Evolutionary conservation across 2,888 invertebrate species (phyloP).

Genomic region (Glyphotaelius pellucidus): DNA sequence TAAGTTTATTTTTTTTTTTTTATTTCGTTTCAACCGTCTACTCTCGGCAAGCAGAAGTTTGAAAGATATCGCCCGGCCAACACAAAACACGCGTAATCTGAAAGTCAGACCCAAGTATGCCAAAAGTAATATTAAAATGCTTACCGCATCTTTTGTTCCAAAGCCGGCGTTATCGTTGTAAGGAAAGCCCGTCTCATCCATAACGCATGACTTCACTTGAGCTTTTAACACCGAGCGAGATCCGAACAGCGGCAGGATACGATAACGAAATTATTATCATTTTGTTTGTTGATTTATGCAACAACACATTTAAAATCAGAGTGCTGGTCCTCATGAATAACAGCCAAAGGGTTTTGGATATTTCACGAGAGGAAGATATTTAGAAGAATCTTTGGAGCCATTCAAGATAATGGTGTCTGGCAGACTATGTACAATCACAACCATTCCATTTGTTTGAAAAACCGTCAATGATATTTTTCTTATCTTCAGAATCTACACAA

Average conservation of each 20-base stretch:
- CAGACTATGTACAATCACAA: neutral
- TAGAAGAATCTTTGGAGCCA: neutral
- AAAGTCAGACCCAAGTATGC: slow-evolving; percentile 63
- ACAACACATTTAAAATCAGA: neutral
- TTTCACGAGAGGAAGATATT: neutral
- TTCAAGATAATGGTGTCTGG: neutral
- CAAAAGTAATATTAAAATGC: slow-evolving; percentile 65
- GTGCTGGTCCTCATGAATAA: neutral
- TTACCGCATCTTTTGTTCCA: slow-evolving; percentile 59
- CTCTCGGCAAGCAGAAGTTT: slow-evolving; percentile 52
- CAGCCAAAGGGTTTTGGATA: neutral
- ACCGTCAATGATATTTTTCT: neutral
- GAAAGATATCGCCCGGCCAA: slow-evolving; percentile 48
- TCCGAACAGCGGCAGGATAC: neutral
- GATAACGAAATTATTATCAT: slow-evolving; percentile 25
- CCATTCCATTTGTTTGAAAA: neutral
- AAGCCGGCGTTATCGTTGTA: slow-evolving; percentile 56
- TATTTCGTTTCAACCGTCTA: neutral
- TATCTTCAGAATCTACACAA: too few species aligned
- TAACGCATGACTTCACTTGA: slow-evolving; percentile 50
- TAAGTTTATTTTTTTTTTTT: neutral
- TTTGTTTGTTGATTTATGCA: slow-evolving; percentile 10
- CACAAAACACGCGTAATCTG: slow-evolving; percentile 63
- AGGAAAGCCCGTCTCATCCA: slow-evolving; percentile 60
- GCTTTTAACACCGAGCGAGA: slow-evolving; percentile 30